phyloP scores from a whole-genome alignment of 2,888 invertebrate genomes.

The Eutolmus rufibarbis region DNA sequence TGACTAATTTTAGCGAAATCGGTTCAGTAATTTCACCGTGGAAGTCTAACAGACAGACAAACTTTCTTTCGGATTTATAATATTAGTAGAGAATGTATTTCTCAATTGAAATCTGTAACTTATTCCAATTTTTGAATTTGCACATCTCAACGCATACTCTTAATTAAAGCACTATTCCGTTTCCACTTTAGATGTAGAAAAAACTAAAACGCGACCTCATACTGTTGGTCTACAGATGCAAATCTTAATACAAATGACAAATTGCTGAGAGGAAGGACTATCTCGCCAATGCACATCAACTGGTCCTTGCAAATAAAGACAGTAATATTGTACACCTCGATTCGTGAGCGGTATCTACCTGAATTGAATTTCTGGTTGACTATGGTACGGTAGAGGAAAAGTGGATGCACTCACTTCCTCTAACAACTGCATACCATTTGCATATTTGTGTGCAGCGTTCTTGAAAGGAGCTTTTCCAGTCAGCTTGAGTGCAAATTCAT shows the following conservation, averaged over 20 bases:
- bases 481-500: constrained; percentile 20
- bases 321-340: neutral
- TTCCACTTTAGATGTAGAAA: neutral
- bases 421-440: neutral
- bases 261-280: neutral
- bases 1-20: too few relatives aligned
- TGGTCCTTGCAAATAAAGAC: neutral
- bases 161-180: neutral
- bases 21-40: too few relatives aligned
- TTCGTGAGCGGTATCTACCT: neutral
- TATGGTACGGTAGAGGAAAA: neutral
- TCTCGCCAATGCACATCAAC: neutral
- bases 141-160: neutral
- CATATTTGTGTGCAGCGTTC: neutral
- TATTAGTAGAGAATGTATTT: too few relatives aligned
- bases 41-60: too few relatives aligned
- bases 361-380: neutral
- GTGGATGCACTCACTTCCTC: neutral
- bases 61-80: too few relatives aligned
- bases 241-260: neutral
- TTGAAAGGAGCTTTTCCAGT: neutral
- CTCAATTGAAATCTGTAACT: neutral
- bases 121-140: neutral
- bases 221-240: neutral
- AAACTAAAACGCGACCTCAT: neutral